Evolutionary conservation across 2,113 vertebrate species (phyloP).

Genomic region (Oryzias melastigma): DNA sequence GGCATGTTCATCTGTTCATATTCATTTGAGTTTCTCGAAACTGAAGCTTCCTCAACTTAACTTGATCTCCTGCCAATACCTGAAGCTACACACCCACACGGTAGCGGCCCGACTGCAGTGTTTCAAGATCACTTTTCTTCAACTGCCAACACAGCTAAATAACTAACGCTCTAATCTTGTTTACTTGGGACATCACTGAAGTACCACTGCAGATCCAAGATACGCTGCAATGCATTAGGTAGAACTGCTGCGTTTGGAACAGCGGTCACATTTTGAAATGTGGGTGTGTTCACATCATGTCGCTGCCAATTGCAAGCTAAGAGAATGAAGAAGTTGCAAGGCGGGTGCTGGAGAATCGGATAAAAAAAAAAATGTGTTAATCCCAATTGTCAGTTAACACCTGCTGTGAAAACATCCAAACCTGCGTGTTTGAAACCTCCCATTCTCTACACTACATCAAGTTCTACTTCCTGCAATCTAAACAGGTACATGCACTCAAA

Average conservation of each 20-base stretch:
- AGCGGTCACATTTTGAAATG: background rate
- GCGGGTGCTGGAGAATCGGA: background rate
- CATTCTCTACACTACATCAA: too few species aligned
- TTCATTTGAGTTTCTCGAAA: background rate
- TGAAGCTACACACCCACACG: background rate
- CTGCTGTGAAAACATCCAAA: too few species aligned
- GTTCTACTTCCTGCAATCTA: too few species aligned
- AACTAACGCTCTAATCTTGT: background rate
- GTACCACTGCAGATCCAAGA: background rate
- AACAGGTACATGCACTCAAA: too few species aligned
- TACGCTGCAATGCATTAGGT: background rate
- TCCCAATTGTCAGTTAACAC: too few species aligned
- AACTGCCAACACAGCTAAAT: background rate
- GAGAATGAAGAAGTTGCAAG: background rate
- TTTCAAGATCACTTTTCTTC: background rate
- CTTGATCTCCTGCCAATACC: background rate
- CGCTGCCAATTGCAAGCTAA: background rate
- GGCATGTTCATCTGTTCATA: background rate
- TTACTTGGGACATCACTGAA: constrained; percentile 1
- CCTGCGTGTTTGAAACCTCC: too few species aligned
- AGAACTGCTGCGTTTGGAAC: too few species aligned
- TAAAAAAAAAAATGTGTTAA: too few species aligned
- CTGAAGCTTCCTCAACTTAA: background rate
- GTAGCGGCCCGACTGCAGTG: background rate
- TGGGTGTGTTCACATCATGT: background rate